Base-by-base conservation (phyloP, 2,113 vertebrate genomes). In the Daboia siamensis region DNA sequence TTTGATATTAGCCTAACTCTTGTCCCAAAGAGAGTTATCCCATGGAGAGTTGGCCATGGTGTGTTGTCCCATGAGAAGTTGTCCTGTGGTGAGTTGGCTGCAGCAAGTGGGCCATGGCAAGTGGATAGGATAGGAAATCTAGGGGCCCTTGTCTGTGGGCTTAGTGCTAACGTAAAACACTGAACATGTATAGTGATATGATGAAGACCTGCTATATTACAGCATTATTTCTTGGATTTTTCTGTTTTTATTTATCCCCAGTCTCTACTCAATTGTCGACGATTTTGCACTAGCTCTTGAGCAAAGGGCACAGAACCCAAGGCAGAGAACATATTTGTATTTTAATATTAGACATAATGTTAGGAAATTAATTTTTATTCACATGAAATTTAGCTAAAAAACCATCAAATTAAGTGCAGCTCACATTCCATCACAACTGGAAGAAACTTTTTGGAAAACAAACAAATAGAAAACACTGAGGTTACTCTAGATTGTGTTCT, bases 381-480 rank as follows among this genome's bases (percentile, higher is more conserved):
- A 1, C 0, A 89, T 85, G 26, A 94, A 13, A 0, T 61, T 87
- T 91, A 12, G 92, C 15, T 46, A 85, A 92, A 90, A 89, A 90
- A 89, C 93, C 93, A 88, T n/a, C 21, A 93, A 88, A 93, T 89
- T 21, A 91, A 0, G 0, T 26, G 0, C 92, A 91, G 93, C 15
- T 90, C 0, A 23, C 13, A 89, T 39, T 91, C 39, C 91, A 90
- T 80, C 17, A 92, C 1, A 93, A 57, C 0, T 57, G 6, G 85
- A 39, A 93, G 2, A 46, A 56, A 5, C 13, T 94, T 74, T 95
- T 93, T 95, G n/a, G 92, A 56, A 64, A 29, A 93, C 86, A 95
- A 69, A 96, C 85, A 95, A 93, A 95, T 93, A 96, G 96, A 90
- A 95, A 93, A 95, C 94, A 96, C 92, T 93, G 91, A 91, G 91